phyloP scores from a whole-genome alignment of 2,113 vertebrate genomes.

The Rhadina sibilatrix region DNA sequence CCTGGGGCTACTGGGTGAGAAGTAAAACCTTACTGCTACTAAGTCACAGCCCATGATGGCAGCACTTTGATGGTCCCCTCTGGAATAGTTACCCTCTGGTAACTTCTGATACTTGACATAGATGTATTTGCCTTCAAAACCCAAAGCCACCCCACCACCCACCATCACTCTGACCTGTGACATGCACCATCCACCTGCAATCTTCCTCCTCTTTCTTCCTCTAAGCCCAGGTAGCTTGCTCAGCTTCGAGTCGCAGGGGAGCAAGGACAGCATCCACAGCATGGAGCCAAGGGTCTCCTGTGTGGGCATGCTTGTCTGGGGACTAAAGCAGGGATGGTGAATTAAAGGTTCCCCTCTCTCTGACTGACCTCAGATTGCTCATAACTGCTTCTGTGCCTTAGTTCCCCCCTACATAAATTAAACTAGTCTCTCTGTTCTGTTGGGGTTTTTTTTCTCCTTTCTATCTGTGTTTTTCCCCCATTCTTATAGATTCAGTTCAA shows the following conservation, averaged over 20 bases:
- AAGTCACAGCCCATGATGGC: not conserved
- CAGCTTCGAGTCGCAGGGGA: rapidly evolving
- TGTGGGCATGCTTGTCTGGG: not conserved
- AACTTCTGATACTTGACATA: not conserved
- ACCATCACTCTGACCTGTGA: not conserved
- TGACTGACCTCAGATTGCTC: not conserved
- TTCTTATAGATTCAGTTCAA: not conserved
- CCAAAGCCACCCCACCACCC: not conserved
- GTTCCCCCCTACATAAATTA: not conserved
- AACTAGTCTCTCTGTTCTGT: not conserved
- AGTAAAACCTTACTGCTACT: not conserved
- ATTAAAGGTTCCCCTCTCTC: not conserved
- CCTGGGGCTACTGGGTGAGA: not conserved
- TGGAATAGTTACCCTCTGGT: not conserved
- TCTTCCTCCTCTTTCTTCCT: not conserved
- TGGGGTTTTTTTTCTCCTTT: not conserved
- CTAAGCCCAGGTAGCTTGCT: not conserved
- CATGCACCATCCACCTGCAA: rapidly evolving
- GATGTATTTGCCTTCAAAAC: not conserved
- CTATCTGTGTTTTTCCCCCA: not conserved
- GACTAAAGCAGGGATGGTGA: not conserved
- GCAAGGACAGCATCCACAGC: not conserved
- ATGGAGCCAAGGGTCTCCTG: rapidly evolving
- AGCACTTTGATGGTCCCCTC: not conserved
- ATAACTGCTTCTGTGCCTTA: not conserved